Base-by-base conservation (phyloP, 2,797 vertebrate genomes). In the Sebastes nivosus region DNA sequence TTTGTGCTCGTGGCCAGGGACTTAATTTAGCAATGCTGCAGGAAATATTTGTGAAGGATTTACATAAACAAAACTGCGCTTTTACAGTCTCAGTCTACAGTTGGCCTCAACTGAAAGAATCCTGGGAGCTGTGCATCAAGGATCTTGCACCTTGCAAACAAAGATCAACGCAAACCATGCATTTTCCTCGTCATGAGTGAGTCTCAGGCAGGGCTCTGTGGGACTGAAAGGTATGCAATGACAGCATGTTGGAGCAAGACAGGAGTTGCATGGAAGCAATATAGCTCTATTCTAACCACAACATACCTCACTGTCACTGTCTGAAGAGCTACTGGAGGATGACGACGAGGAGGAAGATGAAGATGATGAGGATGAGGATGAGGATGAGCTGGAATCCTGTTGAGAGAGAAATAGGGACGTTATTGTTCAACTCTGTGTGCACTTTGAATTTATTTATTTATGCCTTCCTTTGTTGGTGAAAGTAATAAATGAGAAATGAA, bases 221-320 rank as follows among this genome's bases (percentile, higher is more conserved):
- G 18, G 18, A 8, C 2, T 27, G 2, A 42, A 59, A 82, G 12
- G 61, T 69, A 12, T 64, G 54, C 69, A 32, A 27, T 29, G 12
- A 42, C 22, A 65, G 63, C 27, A 52, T 81, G 72, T 81, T 32
- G 8, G 14, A 80, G 30, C 75, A 75, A 27, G 30, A 55, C 16
- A 10, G 38, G 12, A 70, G 79, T 6, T 36, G 2, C 16, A 42
- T 52, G 27, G 13, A 52, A 25, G 69, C 12, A 20, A 2, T 24
- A 46, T 34, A 63, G 2, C 4, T 55, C 5, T 36, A 0, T 2
- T 38, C 24, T 0, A 38, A 29, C 85, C 27, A 32, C 1, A 24
- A 27, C 88, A 77, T 85, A 95, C 94, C 90, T 94, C 93, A 67
- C 92, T 94, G 67, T 94, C 94, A 70, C 93, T 94, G 57, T 94